Percentiles rank a stretch among this genome's conserved stretches.
Evolutionary conservation across 2,888 invertebrate genomes (phyloP).

Genomic region (Lithosia quadra): DNA sequence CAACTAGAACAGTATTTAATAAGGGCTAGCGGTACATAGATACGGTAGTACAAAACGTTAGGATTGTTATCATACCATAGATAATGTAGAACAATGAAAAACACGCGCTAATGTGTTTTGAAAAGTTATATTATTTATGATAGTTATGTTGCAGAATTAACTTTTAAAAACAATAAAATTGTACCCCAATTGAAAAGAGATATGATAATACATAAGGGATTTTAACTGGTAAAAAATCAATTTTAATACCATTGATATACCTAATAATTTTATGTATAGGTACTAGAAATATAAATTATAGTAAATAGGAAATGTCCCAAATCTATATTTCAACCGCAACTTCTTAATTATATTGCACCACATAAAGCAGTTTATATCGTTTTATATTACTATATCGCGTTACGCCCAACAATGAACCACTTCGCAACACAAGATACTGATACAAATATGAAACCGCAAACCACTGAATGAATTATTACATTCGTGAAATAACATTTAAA

Average conservation of each 20-base stretch:
- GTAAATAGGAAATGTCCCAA: not conserved
- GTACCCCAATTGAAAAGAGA: too few relatives aligned
- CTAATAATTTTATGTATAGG: not conserved
- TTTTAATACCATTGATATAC: too few relatives aligned
- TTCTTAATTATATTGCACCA: slow-evolving; percentile 27
- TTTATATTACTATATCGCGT: slow-evolving; percentile 44
- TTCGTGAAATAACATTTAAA: slow-evolving; percentile 28
- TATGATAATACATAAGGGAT: too few relatives aligned
- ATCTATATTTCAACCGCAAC: slow-evolving; percentile 3
- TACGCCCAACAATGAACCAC: slow-evolving; percentile 36
- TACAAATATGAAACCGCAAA: slow-evolving; percentile 50
- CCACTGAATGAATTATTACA: slow-evolving; percentile 27
- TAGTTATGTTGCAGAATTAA: too few relatives aligned
- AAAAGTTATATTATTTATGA: slow-evolving; percentile 13
- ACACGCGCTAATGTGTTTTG: slow-evolving; percentile 23
- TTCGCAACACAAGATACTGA: slow-evolving; percentile 42
- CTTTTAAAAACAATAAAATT: too few relatives aligned
- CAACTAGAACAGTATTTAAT: slow-evolving; percentile 37
- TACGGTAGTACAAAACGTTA: slow-evolving; percentile 26
- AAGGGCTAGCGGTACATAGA: slow-evolving; percentile 40
- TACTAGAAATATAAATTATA: not conserved
- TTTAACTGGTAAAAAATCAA: too few relatives aligned
- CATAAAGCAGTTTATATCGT: slow-evolving; percentile 34
- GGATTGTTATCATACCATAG: slow-evolving; percentile 37
- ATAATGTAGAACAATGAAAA: slow-evolving; percentile 36